A percentile compares a stretch with the other conserved stretches of the same genome.
Evolutionary conservation across 2,113 vertebrate genomes (phyloP).

Genomic region (Calypte anna): DNA sequence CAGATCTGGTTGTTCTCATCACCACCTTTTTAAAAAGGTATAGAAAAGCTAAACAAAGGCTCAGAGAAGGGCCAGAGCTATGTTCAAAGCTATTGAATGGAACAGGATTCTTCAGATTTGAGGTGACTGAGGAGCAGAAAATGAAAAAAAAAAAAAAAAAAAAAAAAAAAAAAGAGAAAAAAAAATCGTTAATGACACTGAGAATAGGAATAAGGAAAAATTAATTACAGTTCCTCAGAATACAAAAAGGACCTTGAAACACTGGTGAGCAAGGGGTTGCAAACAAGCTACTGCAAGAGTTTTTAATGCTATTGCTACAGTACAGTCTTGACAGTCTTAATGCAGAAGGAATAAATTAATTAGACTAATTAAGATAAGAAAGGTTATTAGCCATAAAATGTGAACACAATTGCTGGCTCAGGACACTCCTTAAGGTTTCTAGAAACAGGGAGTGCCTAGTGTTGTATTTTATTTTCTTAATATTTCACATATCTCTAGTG

Average conservation of each 20-base stretch:
- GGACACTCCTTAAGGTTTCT: not conserved
- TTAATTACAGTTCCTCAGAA: not conserved
- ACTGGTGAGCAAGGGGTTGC: not conserved
- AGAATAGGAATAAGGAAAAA: not conserved
- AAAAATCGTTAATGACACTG: not conserved
- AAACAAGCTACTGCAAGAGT: not conserved
- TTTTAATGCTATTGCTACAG: not conserved
- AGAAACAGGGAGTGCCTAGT: not conserved
- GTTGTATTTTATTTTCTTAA: not conserved
- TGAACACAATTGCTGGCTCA: not conserved
- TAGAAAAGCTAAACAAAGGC: not conserved
- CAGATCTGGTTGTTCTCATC: not conserved
- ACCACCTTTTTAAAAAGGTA: not conserved
- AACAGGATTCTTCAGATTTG: not conserved
- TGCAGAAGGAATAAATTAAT: not conserved
- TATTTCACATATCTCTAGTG: not conserved
- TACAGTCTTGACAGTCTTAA: not conserved
- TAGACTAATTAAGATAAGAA: not conserved
- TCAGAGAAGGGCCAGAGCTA: not conserved
- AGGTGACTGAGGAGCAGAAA: not conserved
- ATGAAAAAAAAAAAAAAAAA: not conserved
- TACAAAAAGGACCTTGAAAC: not conserved
- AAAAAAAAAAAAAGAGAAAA: not conserved
- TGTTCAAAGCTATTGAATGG: not conserved
- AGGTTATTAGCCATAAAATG: not conserved